phyloP scores from a whole-genome alignment of 2,888 invertebrate species.

The Chloroclystis v-ata region DNA sequence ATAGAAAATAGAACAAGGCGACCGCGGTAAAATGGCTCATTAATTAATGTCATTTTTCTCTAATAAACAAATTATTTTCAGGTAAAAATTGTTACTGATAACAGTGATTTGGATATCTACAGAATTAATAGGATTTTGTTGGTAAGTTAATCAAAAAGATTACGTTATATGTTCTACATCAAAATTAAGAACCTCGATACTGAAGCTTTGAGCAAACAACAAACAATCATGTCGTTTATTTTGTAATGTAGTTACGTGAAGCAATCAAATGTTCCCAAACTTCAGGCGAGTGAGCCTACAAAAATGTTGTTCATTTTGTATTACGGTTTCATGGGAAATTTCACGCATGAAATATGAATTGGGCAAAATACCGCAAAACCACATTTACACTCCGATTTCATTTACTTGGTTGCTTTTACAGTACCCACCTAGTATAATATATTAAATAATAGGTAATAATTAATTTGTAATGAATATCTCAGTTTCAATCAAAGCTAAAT shows the following conservation, averaged over 20 bases:
- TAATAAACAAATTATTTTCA: no score
- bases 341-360: conserved; percentile 21
- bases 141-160: no score
- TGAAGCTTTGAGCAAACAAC: neutral
- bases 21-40: no score
- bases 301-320: conserved; percentile 26
- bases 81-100: conserved; percentile 57
- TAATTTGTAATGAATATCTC: no score
- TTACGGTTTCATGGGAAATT: conserved; percentile 28
- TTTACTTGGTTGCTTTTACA: neutral
- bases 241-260: conserved; percentile 21
- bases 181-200: no score
- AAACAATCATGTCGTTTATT: conserved; percentile 8
- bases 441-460: neutral
- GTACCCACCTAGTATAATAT: neutral
- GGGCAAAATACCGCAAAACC: conserved; percentile 1
- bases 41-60: no score
- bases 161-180: no score
- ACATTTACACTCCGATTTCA: neutral
- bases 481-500: no score
- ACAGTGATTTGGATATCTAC: conserved; percentile 53
- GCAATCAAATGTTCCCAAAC: conserved; percentile 30
- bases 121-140: conserved; percentile 61
- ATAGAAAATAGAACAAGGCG: no score
- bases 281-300: conserved; percentile 22